Evolutionary conservation across 2,888 invertebrate genomes (phyloP), one percentile per base, ranked within the genome.

Genomic region (Orthonychiurus folsomi): DNA sequence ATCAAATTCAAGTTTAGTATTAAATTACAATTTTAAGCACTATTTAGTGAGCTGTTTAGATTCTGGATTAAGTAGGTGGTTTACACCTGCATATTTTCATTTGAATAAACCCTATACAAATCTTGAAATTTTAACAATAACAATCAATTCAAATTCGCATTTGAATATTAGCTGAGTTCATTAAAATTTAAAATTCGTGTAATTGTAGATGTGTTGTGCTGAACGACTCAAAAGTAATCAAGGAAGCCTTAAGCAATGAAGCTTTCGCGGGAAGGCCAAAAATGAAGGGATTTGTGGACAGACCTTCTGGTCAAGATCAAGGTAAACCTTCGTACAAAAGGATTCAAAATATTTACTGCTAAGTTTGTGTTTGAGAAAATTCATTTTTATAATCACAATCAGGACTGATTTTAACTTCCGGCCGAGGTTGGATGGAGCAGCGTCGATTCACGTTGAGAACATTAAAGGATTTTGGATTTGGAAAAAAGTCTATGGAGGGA

Each of bases 381-480:
- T 21, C 20, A 18, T 58, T 15, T n/a, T n/a, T n/a, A n/a, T n/a
- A n/a, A n/a, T n/a, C n/a, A 60, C 21, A 26, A 61, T 3, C 21
- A 53, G 3, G 53, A n/a, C n/a, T n/a, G n/a, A n/a, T n/a, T n/a
- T 59, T 20, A 62, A 55, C n/a, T 5, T 54, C 57, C 15, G 62
- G 62, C 2, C 47, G 54, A 47, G 53, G 48, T 28, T 63, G 63
- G 63, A 12, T 12, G 1, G 63, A 63, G 25, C 63, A 60, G 24
- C 50, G 64, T 3, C 18, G 55, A 37, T 63, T 63, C 18, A 48
- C 59, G 1, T 25, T 63, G n/a, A 48, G 55, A n/a, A 28, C 59
- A 28, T 52, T 64, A n/a, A 28, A 55, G 27, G 64, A 64, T 3
- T 63, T 63, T 21, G 65, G n/a, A n/a, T n/a, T n/a, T n/a, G n/a